Evolutionary conservation across 2,797 vertebrate genomes (phyloP).

Genomic region (Octomys mimax): DNA sequence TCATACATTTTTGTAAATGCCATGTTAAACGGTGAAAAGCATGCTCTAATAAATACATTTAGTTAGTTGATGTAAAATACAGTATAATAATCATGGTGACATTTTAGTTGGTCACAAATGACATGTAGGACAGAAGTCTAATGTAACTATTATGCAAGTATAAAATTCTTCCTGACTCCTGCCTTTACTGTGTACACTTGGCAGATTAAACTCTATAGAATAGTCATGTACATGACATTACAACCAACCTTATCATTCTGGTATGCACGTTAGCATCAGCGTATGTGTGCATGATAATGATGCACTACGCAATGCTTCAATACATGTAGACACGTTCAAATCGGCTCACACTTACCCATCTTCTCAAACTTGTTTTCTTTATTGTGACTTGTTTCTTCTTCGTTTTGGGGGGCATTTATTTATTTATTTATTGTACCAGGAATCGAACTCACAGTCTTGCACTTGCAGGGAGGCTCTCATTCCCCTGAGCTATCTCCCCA

Average conservation of each 20-base stretch:
- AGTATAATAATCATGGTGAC: too few species aligned
- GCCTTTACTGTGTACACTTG: neutral
- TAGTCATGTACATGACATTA: neutral
- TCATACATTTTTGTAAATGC: neutral
- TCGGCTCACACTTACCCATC: neutral
- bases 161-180: too few species aligned
- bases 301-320: neutral
- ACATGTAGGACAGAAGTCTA: neutral
- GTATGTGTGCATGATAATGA: neutral
- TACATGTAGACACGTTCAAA: neutral
- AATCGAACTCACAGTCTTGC: too few species aligned
- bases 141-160: neutral
- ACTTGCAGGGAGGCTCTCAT: too few species aligned
- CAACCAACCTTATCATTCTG: neutral
- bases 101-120: neutral
- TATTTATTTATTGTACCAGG: too few species aligned
- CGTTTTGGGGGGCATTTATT: too few species aligned
- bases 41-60: neutral
- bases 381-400: neutral
- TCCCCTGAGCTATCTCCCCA: too few species aligned
- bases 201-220: accelerated
- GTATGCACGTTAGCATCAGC: too few species aligned
- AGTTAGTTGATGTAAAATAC: neutral
- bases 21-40: neutral
- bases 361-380: neutral